Evolutionary conservation across 2,797 vertebrate species (phyloP).

Genomic region (Phataginus tricuspis): DNA sequence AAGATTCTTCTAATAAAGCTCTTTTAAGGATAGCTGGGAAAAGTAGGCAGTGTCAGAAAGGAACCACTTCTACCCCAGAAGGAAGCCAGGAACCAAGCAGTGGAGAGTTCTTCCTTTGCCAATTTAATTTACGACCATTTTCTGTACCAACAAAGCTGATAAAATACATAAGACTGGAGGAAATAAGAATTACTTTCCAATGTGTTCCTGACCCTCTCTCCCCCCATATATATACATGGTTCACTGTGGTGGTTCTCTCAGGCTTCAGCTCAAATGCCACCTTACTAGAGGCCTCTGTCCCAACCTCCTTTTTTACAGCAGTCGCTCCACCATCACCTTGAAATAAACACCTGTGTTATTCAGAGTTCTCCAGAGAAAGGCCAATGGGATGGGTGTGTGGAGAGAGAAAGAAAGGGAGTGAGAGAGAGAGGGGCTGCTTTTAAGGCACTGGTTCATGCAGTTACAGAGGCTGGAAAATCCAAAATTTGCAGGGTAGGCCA

Average conservation of each 20-base stretch:
- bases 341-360: background rate
- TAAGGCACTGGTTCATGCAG: background rate
- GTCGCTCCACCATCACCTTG: background rate
- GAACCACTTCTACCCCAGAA: conserved; percentile 15
- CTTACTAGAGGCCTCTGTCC: background rate
- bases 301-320: background rate
- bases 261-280: background rate
- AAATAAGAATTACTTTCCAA: conserved; percentile 4
- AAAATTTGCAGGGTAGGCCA: background rate
- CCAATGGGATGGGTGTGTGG: background rate
- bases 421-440: background rate
- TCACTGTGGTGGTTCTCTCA: background rate
- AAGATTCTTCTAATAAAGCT: background rate
- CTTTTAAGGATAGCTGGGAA: background rate
- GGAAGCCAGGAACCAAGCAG: background rate
- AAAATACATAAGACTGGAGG: background rate
- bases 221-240: accelerated
- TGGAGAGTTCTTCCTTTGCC: background rate
- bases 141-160: background rate
- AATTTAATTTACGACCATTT: conserved; percentile 22
- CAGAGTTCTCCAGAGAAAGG: background rate
- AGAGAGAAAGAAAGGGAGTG: background rate
- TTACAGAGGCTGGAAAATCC: background rate
- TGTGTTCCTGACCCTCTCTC: background rate
- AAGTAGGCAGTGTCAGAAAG: background rate